Evolutionary conservation across 1,140 invertebrate genomes (phyloP).

Genomic region (Artemia franciscana): DNA sequence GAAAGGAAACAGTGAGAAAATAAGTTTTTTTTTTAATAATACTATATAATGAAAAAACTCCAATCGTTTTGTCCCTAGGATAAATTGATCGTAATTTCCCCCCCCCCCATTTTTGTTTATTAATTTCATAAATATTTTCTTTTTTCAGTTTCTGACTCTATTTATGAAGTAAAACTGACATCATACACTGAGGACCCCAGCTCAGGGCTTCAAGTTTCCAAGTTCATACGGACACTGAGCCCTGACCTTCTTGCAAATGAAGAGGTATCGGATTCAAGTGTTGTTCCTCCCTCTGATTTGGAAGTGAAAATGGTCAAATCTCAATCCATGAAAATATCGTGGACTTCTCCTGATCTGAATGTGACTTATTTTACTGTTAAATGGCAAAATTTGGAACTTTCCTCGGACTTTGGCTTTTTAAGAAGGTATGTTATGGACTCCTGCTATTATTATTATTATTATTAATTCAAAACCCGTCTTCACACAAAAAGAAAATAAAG

Average conservation of each 20-base stretch:
- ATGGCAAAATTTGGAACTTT: not conserved
- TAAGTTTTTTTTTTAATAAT: too few relatives aligned
- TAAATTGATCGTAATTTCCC: too few relatives aligned
- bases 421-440: too few relatives aligned
- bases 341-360: not conserved
- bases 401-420: too few relatives aligned
- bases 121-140: not conserved
- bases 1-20: too few relatives aligned
- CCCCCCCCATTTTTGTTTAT: too few relatives aligned
- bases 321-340: conserved; percentile 14
- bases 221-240: conserved; percentile 15
- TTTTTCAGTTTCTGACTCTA: conserved; percentile 17
- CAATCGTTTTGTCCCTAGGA: too few relatives aligned
- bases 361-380: not conserved
- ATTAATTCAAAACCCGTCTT: too few relatives aligned
- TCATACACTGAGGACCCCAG: conserved; percentile 14
- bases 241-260: conserved; percentile 1
- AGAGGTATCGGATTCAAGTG: conserved; percentile 5
- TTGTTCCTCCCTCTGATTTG: conserved; percentile 21
- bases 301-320: conserved; percentile 25
- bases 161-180: conserved; percentile 22
- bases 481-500: too few relatives aligned
- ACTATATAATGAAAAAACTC: too few relatives aligned
- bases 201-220: conserved; percentile 13
- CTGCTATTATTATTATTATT: too few relatives aligned